A percentile compares a stretch with the other conserved stretches of the same genome.
These are phyloP conservation scores for Choreutis nemorana DNA, from an alignment of 2,888 invertebrate species.

Conservation along the genomic window DNA sequence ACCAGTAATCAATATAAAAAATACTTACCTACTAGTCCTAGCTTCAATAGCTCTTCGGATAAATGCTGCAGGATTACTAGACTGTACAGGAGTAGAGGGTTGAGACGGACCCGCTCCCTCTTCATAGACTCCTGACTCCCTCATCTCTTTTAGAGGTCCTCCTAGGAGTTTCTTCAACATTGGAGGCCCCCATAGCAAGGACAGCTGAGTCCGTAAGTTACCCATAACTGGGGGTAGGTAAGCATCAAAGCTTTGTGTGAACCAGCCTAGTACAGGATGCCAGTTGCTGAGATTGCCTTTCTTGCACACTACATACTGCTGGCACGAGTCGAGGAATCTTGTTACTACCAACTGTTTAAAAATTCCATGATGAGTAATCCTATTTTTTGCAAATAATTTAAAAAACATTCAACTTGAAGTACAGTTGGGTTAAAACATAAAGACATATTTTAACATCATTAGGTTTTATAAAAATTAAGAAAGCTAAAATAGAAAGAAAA, in stretches of 20 bases:
- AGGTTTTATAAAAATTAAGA: conserved; percentile 2
- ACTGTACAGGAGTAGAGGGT: conserved; percentile 49
- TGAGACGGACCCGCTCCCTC: conserved; percentile 65
- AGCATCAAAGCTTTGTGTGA: conserved; percentile 75
- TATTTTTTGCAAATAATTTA: too few relatives aligned
- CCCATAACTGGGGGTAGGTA: conserved; percentile 77
- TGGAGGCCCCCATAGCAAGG: conserved; percentile 72
- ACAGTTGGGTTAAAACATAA: too few relatives aligned
- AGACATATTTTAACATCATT: too few relatives aligned
- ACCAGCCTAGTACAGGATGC: conserved; percentile 99
- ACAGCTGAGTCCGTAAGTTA: conserved; percentile 73
- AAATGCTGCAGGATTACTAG: conserved; percentile 48
- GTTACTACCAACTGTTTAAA: conserved; percentile 89
- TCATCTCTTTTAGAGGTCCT: conserved; percentile 55
- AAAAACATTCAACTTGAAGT: too few relatives aligned
- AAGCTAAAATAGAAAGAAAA: conserved; percentile 6
- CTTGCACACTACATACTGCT: conserved; percentile 90
- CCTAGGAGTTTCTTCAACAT: conserved; percentile 47
- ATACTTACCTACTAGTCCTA: conserved; percentile 58
- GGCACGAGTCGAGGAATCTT: conserved; percentile 87
- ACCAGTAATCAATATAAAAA: too few relatives aligned
- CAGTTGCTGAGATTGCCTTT: conserved; percentile 93
- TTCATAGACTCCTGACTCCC: conserved; percentile 52
- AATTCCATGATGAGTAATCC: too few relatives aligned
- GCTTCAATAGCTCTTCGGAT: conserved; percentile 57